Evolutionary conservation across 2,113 vertebrate genomes (phyloP), one percentile per base, ranked within the genome.

Genomic region (Rhynchomys soricoides): DNA sequence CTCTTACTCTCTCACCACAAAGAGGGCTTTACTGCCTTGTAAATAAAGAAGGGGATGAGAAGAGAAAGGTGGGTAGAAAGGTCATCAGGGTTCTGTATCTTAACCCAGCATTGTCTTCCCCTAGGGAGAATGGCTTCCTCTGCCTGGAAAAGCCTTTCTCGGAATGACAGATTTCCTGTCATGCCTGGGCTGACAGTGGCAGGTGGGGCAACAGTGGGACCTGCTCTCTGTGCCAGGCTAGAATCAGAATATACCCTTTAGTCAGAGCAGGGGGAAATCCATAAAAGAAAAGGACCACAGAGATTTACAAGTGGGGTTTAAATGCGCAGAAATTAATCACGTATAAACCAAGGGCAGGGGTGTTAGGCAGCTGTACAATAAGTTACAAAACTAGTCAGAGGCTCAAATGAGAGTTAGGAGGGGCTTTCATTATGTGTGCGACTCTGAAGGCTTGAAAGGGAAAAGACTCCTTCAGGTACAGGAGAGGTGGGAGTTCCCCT

Each of bases 191-290:
- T 24, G 64, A 71, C 68, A 24, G 86, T 62, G 37, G 19, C 50
- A 62, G 75, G 48, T 77, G 77, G 92, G 48, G 13, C 64, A 88
- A 77, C 71, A 92, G 50, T 37, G 68, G 90, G 85, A 55, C 52
- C 16, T 59, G 29, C 70, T 22, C 11, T 52, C 70, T 85, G 43
- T 70, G 50, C 37, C 93, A 78, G 37, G 77, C 66, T 79, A 74
- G n/a, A 82, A 83, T 85, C 40, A 94, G 57, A 89, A 73, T 95
- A 90, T 95, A 50, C n/a, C n/a, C 94, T 93, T 91, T 95, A 91
- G 45, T 71, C 45, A 59, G 50, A 77, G 37, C 71, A 40, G 50
- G 43, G 79, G 48, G 50, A 81, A 91, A 73, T 75, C 71, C 48
- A 21, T 43, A 89, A 85, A 85, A 90, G 62, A 95, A 89, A 95